A percentile compares a stretch with the other conserved stretches of the same genome.
Evolutionary conservation across 2,113 vertebrate genomes (phyloP).

Genomic region (Serilophus lunatus): DNA sequence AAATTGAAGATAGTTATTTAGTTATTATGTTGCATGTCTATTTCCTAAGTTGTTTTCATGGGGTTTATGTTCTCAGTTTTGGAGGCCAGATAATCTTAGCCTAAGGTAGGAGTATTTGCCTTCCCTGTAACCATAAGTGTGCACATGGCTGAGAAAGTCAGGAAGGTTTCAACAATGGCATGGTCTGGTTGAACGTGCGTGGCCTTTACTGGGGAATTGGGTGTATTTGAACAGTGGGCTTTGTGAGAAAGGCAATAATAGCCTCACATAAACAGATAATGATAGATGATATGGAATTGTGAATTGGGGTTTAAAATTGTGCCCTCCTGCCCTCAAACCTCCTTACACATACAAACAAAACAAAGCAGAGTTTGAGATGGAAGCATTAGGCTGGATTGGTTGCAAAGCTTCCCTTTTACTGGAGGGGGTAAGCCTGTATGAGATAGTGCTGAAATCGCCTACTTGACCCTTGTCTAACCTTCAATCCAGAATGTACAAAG

Average conservation of each 20-base stretch:
- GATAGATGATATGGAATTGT: conserved; percentile 64
- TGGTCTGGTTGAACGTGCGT: not conserved
- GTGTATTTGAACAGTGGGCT: conserved; percentile 60
- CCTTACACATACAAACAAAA: conserved; percentile 53
- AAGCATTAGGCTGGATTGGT: conserved; percentile 23
- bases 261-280: conserved; percentile 49
- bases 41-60: not conserved
- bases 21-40: not conserved
- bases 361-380: conserved; percentile 58
- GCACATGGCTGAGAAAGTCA: not conserved
- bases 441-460: conserved; percentile 74
- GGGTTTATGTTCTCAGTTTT: not conserved
- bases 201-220: not conserved
- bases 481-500: conserved; percentile 59
- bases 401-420: conserved; percentile 54
- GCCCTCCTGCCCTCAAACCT: conserved; percentile 46
- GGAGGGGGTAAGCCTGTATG: conserved; percentile 54
- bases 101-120: not conserved
- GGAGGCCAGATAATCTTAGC: not conserved
- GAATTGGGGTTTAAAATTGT: conserved; percentile 61
- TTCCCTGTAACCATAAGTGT: not conserved
- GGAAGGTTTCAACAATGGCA: not conserved
- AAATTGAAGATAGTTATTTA: not conserved
- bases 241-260: conserved; percentile 25
- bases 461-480: conserved; percentile 77